Conservation (phyloP, 53 echinoderm and acorn worm genomes). For the Echinarachnius parma region DNA sequence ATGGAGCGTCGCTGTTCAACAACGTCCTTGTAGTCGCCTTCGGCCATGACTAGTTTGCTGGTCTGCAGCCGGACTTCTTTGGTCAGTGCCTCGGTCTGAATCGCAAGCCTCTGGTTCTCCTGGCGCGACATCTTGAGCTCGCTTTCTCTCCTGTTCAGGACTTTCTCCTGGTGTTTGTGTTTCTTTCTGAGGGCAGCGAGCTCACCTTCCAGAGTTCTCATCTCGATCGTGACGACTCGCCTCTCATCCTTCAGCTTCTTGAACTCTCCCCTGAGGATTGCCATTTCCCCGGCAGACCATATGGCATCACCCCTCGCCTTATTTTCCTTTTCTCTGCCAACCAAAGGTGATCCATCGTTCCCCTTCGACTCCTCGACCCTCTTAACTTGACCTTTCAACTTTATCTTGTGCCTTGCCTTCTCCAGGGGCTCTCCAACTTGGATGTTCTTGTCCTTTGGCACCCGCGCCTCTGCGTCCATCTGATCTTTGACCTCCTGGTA, state of each 20-base stretch:
- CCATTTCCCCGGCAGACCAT: constrained; percentile 62
- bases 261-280: constrained; percentile 49
- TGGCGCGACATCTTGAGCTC: constrained; percentile 43
- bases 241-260: constrained; percentile 53
- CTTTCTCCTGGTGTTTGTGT: constrained; percentile 40
- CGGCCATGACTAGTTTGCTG: constrained; percentile 45
- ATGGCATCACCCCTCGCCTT: constrained; percentile 12
- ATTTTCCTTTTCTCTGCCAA: background rate
- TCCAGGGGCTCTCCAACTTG: constrained; percentile 65
- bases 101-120: constrained; percentile 41
- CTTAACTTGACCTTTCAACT: constrained; percentile 11
- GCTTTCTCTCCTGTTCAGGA: constrained; percentile 14
- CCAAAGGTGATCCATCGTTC: no score
- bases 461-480: constrained; percentile 18
- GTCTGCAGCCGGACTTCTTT: constrained; percentile 46
- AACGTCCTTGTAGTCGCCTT: constrained; percentile 58
- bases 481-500: constrained; percentile 19
- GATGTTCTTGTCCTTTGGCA: constrained; percentile 46
- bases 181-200: constrained; percentile 29
- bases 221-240: constrained; percentile 32
- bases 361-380: constrained; percentile 10
- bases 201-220: constrained; percentile 38
- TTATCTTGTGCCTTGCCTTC: constrained; percentile 18
- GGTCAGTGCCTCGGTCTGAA: constrained; percentile 45
- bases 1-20: constrained; percentile 47